Conservation (phyloP, 1,140 invertebrate genomes). For the Drosophila sucinea region DNA sequence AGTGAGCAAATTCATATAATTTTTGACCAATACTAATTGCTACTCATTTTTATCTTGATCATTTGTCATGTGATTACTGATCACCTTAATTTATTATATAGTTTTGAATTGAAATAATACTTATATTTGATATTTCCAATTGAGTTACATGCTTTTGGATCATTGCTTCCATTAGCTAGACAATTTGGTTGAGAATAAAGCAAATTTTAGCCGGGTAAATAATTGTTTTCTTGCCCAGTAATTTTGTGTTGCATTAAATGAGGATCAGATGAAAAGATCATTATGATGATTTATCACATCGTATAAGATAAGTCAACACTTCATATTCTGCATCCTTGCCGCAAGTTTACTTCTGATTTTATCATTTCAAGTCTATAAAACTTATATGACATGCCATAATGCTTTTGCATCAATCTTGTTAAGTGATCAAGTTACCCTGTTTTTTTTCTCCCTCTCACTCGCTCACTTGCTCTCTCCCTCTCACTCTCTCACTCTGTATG, state of each 20-base stretch:
- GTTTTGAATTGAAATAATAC: no score
- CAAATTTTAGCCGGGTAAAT: no score
- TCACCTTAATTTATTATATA: no score
- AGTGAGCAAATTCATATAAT: no score
- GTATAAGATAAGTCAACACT: constrained; percentile 3
- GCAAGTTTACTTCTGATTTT: constrained; percentile 1
- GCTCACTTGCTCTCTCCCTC: not conserved
- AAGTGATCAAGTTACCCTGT: constrained; percentile 17
- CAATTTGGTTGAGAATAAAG: no score
- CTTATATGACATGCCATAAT: constrained; percentile 21
- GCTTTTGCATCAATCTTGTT: constrained; percentile 21
- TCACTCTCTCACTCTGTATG: not conserved
- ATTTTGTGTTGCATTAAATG: not conserved
- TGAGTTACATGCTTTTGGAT: no score
- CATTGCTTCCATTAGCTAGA: no score
- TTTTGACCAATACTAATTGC: no score
- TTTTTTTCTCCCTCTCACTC: not conserved
- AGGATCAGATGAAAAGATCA: not conserved
- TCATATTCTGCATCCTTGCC: not conserved
- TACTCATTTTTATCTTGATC: no score
- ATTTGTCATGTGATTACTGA: no score
- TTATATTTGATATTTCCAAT: no score
- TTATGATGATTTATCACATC: not conserved
- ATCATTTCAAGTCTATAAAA: constrained; percentile 19
- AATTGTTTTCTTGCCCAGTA: no score